These are phyloP conservation scores for Phoenoteleia sp. DNA, from an alignment of 2,888 invertebrate species.

Conservation along the genomic window DNA sequence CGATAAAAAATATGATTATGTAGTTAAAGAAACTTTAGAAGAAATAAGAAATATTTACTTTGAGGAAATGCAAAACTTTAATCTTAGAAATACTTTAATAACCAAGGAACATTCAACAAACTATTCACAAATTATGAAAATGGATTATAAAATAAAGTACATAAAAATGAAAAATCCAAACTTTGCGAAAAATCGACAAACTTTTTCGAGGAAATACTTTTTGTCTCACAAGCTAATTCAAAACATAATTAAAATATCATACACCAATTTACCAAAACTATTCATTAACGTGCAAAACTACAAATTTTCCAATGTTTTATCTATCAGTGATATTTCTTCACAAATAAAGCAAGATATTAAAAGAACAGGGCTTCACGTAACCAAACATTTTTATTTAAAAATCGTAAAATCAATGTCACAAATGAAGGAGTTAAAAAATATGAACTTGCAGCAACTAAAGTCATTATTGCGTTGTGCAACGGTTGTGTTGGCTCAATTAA, in stretches of 20 bases:
- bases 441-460: slow-evolving; percentile 80
- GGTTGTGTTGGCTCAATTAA: slow-evolving; percentile 88
- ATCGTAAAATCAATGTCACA: slow-evolving; percentile 82
- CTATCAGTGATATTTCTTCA: slow-evolving; percentile 80
- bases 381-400: slow-evolving; percentile 86
- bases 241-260: slow-evolving; percentile 79
- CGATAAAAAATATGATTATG: slow-evolving; percentile 73
- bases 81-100: slow-evolving; percentile 52
- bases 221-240: slow-evolving; percentile 79
- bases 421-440: slow-evolving; percentile 75
- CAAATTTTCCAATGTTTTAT: slow-evolving; percentile 71
- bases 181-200: slow-evolving; percentile 72
- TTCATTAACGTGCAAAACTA: slow-evolving; percentile 84
- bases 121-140: neutral
- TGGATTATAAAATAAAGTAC: neutral
- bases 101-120: neutral
- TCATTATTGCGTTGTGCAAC: slow-evolving; percentile 86
- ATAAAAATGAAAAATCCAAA: slow-evolving; percentile 5
- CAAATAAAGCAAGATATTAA: slow-evolving; percentile 83
- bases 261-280: slow-evolving; percentile 84
- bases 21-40: slow-evolving; percentile 76
- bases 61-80: slow-evolving; percentile 78
- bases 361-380: slow-evolving; percentile 84
- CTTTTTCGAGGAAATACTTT: slow-evolving; percentile 78
- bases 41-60: slow-evolving; percentile 80